Evolutionary conservation across 2,888 invertebrate genomes (phyloP).

Genomic region (Pollenia amentaria): DNA sequence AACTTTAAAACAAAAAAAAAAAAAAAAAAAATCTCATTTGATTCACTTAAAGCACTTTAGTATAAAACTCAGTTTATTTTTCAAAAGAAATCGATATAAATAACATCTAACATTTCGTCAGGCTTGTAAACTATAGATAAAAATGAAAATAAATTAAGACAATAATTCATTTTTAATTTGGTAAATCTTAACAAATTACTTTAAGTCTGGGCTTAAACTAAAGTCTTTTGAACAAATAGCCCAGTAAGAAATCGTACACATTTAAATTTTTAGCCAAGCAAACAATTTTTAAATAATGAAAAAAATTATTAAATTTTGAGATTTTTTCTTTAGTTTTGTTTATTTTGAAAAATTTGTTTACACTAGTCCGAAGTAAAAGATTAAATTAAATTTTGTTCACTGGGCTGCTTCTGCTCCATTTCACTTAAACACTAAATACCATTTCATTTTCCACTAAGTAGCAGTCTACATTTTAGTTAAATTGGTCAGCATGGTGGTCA

Average conservation of each 20-base stretch:
- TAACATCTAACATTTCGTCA: constrained; percentile 5
- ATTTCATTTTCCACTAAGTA: not conserved
- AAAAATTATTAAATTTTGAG: too few species aligned
- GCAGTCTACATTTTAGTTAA: not conserved
- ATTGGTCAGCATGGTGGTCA: constrained; percentile 36
- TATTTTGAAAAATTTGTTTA: too few species aligned
- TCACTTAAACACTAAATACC: not conserved
- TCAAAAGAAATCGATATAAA: constrained; percentile 2
- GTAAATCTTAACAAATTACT: constrained; percentile 56
- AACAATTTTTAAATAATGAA: too few species aligned
- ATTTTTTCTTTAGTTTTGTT: too few species aligned
- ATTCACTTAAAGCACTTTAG: constrained; percentile 15
- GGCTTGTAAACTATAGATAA: constrained; percentile 8
- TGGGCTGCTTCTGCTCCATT: constrained; percentile 18
- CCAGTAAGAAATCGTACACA: constrained; percentile 2
- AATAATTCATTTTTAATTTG: constrained; percentile 65
- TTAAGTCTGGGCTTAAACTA: not conserved
- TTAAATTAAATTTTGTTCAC: not conserved
- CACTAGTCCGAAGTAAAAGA: too few species aligned
- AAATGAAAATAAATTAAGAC: constrained; percentile 24
- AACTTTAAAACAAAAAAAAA: not conserved
- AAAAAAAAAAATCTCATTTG: not conserved
- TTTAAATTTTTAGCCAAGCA: not conserved
- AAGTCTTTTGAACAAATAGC: not conserved
- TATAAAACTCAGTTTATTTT: not conserved